Evolutionary conservation across 2,113 vertebrate genomes (phyloP), one percentile per base, ranked within the genome.

Genomic region (Cephalopholis sonnerati): DNA sequence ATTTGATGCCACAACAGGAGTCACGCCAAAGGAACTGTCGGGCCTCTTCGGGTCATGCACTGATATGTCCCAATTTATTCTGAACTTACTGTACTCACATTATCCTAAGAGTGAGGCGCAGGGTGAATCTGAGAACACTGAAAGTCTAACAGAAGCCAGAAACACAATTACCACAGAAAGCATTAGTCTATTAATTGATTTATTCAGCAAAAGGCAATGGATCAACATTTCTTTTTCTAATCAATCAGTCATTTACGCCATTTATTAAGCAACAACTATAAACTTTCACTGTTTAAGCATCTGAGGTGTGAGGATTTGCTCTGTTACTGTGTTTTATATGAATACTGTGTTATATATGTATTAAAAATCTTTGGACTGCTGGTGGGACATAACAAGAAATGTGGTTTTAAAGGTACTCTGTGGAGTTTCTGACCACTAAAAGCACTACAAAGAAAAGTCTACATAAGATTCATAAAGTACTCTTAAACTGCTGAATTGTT

Each of bases 1-100:
- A 83, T 48, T 75, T 55, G 55, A 87, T 74, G 50, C 55, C 61
- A 68, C 65, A 36, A 53, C 36, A 64, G 15, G 48, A 72, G 27
- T 69, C 59, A 79, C 7, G 2, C 36, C 67, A 68, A 48, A 59
- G 61, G 44, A 29, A 79, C 64, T 32, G 53, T 57, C 50, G 53
- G 20, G 44, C 27, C 24, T 58, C 48, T 67, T 4, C 58, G 63
- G 57, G 24, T 76, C 48, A 55, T 25, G 12, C 36, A 55, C 53
- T 32, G 57, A 20, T 16, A 53, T 75, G 53, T 3, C 57, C 44
- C 53, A 7, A 41, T 84, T 74, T 74, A 53, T 61, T 53, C 50
- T 61, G n/a, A 41, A 54, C 29, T 53, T 46, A 25, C 15, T 24
- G n/a, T 61, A 59, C 16, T 75, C 8, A 55, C 9, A 36, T 75